Evolutionary conservation across 2,113 vertebrate genomes (phyloP).

Genomic region (Ailuropoda melanoleuca): DNA sequence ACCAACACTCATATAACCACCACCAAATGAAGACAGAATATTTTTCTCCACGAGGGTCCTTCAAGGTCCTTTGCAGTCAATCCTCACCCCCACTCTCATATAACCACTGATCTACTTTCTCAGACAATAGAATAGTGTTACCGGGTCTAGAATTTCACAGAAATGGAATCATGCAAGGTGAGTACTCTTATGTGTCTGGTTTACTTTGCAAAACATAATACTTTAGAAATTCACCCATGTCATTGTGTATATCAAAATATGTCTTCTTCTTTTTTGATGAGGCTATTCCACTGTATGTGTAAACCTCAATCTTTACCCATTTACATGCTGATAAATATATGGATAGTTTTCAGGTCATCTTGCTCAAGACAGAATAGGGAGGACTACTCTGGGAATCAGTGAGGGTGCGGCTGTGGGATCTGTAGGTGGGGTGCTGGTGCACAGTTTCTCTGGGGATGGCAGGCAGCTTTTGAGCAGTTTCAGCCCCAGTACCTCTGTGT

Average conservation of each 20-base stretch:
- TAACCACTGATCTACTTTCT: not conserved
- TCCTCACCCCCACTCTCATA: not conserved
- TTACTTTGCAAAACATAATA: not conserved
- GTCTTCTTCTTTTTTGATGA: not conserved
- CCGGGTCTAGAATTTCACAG: not conserved
- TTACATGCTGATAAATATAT: not conserved
- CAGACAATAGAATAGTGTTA: not conserved
- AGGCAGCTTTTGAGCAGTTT: not conserved
- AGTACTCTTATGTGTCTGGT: not conserved
- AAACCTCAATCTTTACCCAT: not conserved
- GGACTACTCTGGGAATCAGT: not conserved
- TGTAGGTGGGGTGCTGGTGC: not conserved
- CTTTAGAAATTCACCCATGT: not conserved
- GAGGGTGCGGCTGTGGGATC: accelerated
- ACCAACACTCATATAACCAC: not conserved
- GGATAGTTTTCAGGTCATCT: not conserved
- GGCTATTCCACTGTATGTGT: not conserved
- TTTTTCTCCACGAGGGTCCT: not conserved
- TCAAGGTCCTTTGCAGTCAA: not conserved
- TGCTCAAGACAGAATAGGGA: not conserved
- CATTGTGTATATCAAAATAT: not conserved
- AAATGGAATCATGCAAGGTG: not conserved
- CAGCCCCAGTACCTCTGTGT: accelerated
- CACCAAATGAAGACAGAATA: not conserved
- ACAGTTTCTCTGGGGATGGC: not conserved